Conservation (phyloP, 2,113 vertebrate genomes). For the Athene noctua region DNA sequence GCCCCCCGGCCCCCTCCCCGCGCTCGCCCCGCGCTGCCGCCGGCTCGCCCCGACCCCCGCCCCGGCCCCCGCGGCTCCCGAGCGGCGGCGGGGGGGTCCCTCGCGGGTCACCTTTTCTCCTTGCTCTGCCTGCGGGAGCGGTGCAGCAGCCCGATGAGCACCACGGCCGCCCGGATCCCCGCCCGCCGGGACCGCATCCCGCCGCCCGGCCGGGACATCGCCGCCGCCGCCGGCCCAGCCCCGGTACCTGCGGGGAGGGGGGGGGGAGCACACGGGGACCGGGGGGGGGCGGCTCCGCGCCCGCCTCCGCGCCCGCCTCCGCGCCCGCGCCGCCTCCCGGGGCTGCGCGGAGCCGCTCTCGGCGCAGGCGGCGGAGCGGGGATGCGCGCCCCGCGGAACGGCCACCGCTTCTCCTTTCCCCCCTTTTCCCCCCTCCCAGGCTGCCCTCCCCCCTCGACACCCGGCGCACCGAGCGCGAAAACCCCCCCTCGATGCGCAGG, state of each 20-base stretch:
- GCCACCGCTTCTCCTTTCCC: neutral
- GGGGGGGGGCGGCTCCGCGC: neutral
- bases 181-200: conserved; percentile 86
- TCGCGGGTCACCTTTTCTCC: conserved; percentile 72
- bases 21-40: too few relatives aligned
- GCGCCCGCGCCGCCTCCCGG: neutral
- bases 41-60: too few relatives aligned
- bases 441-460: neutral
- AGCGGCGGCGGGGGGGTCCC: too few relatives aligned
- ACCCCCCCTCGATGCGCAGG: too few relatives aligned
- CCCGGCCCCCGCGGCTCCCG: too few relatives aligned
- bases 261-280: neutral
- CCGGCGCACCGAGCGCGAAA: too few relatives aligned
- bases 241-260: neutral
- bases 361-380: neutral
- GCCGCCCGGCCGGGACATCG: conserved; percentile 81
- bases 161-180: conserved; percentile 90
- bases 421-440: neutral
- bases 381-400: neutral
- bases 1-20: neutral
- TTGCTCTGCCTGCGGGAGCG: conserved; percentile 87
- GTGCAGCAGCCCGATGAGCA: conserved; percentile 93
- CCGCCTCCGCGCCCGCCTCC: neutral
- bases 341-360: neutral
- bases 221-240: neutral